These are phyloP conservation scores for Drosophila bunnanda DNA, from an alignment of 2,888 invertebrate species.

Conservation along the genomic window DNA sequence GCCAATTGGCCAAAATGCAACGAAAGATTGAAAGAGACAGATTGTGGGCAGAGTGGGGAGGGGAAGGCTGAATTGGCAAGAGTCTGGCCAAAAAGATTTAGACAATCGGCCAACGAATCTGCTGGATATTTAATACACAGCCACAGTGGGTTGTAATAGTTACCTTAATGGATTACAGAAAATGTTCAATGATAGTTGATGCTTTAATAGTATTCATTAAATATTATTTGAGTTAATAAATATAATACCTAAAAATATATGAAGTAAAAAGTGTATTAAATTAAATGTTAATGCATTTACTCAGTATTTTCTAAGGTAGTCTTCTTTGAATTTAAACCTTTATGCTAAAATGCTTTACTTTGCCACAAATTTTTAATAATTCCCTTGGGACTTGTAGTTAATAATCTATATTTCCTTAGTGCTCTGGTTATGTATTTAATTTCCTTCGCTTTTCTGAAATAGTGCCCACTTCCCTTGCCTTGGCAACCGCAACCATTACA, in stretches of 20 bases:
- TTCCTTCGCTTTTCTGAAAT: not conserved
- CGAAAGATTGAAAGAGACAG: conserved; percentile 15
- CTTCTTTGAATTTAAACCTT: not conserved
- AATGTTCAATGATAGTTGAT: not conserved
- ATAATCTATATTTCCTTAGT: not conserved
- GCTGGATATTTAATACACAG: conserved; percentile 7
- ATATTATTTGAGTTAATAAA: not conserved
- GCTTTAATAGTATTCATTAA: not conserved
- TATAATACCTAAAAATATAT: too few species aligned
- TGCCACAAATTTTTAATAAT: not conserved
- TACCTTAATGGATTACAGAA: not conserved
- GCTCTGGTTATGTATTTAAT: not conserved
- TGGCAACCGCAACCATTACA: conserved; percentile 25
- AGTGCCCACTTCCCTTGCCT: not conserved
- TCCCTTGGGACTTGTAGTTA: not conserved
- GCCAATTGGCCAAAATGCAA: conserved; percentile 26
- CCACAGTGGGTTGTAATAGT: conserved; percentile 2
- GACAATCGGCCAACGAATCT: conserved; percentile 13
- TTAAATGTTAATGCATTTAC: too few species aligned
- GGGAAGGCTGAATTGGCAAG: not conserved
- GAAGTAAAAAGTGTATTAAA: too few species aligned
- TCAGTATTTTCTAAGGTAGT: not conserved
- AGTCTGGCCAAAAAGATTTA: conserved; percentile 10
- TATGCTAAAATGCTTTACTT: too few species aligned
- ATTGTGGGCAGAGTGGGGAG: conserved; percentile 5